A percentile compares a stretch with the other conserved stretches of the same genome.
These are phyloP conservation scores for Haliclystus octoradiatus DNA, from an alignment of 30 jellyfish, hydroid and myxozoan genomes.

Conservation along the genomic window DNA sequence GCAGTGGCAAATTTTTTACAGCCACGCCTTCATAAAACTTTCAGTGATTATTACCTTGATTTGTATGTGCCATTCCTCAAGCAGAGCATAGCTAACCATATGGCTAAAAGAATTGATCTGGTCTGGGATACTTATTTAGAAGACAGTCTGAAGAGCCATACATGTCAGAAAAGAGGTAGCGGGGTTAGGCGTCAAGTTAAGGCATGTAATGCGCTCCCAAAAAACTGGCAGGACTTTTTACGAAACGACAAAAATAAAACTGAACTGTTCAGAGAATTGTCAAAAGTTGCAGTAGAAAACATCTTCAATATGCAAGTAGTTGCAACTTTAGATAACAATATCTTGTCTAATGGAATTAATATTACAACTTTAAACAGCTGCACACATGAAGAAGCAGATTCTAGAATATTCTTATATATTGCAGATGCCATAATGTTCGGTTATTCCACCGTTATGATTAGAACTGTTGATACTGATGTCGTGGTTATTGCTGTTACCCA, in stretches of 20 bases:
- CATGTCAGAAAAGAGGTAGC: conserved; percentile 26
- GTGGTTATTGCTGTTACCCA: conserved; percentile 23
- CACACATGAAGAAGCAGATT: conserved; percentile 35
- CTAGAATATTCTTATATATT: conserved; percentile 17
- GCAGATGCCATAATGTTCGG: conserved; percentile 23
- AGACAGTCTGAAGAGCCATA: conserved; percentile 3
- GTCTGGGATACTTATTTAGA: conserved; percentile 33
- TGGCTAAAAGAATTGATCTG: conserved; percentile 40
- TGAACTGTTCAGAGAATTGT: conserved; percentile 25
- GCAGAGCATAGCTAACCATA: no score
- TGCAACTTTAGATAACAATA: conserved; percentile 9
- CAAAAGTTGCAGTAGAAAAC: conserved; percentile 7
- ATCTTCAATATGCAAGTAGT: conserved; percentile 6
- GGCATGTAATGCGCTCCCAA: conserved; percentile 4
- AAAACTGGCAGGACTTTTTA: conserved; percentile 36
- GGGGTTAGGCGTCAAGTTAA: conserved; percentile 39
- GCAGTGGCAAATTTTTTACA: conserved; percentile 29
- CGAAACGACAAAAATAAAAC: conserved; percentile 20
- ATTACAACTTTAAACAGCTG: no score
- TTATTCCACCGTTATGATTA: conserved; percentile 4
- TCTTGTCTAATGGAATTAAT: conserved; percentile 4
- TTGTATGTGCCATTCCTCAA: no score
- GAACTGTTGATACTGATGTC: conserved; percentile 29
- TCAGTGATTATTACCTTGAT: no score
- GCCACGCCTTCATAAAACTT: conserved; percentile 17